Conservation (phyloP, 92 coral and sea anemone genomes). For the Siderastrea radians region DNA sequence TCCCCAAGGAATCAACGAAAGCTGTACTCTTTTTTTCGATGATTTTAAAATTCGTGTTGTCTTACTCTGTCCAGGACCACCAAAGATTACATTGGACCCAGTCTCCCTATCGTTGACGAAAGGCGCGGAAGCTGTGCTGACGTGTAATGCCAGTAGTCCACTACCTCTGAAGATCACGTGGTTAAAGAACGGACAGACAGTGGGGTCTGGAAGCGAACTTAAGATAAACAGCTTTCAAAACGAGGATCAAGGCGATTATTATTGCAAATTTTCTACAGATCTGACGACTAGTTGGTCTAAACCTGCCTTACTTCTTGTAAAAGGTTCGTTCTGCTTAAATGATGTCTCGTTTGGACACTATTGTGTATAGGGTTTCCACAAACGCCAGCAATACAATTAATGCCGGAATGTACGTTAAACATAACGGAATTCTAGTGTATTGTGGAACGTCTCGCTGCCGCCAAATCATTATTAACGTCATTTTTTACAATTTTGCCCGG, state of each 20-base stretch:
- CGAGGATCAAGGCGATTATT: constrained; percentile 66
- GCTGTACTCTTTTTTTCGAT: too few relatives aligned
- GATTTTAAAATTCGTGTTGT: too few relatives aligned
- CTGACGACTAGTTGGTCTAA: constrained; percentile 28
- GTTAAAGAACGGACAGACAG: constrained; percentile 63
- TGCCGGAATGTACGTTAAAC: too few relatives aligned
- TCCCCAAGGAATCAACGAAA: too few relatives aligned
- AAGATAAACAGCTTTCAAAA: constrained; percentile 6
- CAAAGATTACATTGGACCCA: constrained; percentile 53
- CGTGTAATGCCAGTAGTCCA: constrained; percentile 63
- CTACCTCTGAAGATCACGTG: constrained; percentile 61
- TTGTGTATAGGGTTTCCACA: too few relatives aligned
- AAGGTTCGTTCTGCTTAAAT: constrained; percentile 58
- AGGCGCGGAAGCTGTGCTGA: constrained; percentile 38
- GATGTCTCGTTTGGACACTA: too few relatives aligned
- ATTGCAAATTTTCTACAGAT: constrained; percentile 62
- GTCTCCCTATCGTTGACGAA: constrained; percentile 32
- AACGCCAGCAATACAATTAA: too few relatives aligned
- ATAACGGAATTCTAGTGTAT: too few relatives aligned
- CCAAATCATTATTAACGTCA: too few relatives aligned
- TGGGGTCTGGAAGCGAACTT: constrained; percentile 2
- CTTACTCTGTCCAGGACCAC: constrained; percentile 50
- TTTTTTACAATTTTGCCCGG: too few relatives aligned
- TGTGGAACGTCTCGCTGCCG: too few relatives aligned
- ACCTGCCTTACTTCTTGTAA: constrained; percentile 45